These are phyloP conservation scores for Tricholauxania praeusta DNA, from an alignment of 2,888 invertebrate genomes.

Conservation along the genomic window DNA sequence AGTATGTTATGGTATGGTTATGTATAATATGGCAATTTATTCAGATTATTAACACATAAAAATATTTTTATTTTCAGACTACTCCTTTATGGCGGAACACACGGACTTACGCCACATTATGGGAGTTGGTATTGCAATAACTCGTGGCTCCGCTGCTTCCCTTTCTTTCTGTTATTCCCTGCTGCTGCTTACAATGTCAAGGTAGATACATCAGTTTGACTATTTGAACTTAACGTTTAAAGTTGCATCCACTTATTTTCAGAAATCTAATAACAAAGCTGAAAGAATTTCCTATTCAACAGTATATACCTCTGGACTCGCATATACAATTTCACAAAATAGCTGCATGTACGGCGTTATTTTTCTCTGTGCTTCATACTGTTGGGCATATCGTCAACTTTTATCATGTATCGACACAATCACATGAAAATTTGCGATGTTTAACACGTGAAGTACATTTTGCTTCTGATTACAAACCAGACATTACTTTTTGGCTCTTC, in stretches of 20 bases:
- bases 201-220: slow-evolving; percentile 53
- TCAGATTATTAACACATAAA: too few species aligned
- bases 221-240: background rate
- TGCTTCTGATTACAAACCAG: slow-evolving; percentile 92
- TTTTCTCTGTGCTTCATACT: slow-evolving; percentile 92
- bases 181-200: slow-evolving; percentile 91
- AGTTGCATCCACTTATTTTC: slow-evolving; percentile 65
- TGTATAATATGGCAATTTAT: too few species aligned
- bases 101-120: slow-evolving; percentile 95
- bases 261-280: slow-evolving; percentile 90
- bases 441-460: slow-evolving; percentile 94
- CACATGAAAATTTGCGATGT: slow-evolving; percentile 90
- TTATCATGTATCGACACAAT: slow-evolving; percentile 96
- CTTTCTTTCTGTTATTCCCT: slow-evolving; percentile 95
- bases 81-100: slow-evolving; percentile 96
- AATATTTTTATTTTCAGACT: slow-evolving; percentile 72
- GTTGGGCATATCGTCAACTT: slow-evolving; percentile 97
- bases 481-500: slow-evolving; percentile 95
- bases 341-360: slow-evolving; percentile 92
- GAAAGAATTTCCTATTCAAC: slow-evolving; percentile 93
- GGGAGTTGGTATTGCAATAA: slow-evolving; percentile 97
- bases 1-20: too few species aligned
- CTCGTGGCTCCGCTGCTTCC: slow-evolving; percentile 93
- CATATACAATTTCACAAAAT: slow-evolving; percentile 98
- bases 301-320: slow-evolving; percentile 93